Evolutionary conservation across 1,140 invertebrate genomes (phyloP).

Genomic region (Aphaenogaster floridana): DNA sequence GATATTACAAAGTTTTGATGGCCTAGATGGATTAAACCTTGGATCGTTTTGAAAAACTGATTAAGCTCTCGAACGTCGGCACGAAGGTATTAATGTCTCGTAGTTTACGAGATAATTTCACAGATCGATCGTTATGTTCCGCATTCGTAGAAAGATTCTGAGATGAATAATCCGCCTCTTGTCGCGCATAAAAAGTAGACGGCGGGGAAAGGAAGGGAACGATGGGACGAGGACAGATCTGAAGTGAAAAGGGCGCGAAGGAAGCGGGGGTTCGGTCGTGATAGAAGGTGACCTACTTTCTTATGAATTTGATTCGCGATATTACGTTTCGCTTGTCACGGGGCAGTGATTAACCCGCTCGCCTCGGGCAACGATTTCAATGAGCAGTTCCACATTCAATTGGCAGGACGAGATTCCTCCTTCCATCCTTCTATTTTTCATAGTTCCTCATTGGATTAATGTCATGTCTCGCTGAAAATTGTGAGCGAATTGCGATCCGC

Average conservation of each 20-base stretch:
- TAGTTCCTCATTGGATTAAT: constrained; percentile 62
- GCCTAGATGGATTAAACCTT: background rate
- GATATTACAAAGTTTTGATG: background rate
- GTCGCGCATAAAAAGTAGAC: constrained; percentile 74
- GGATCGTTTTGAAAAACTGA: background rate
- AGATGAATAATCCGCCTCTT: constrained; percentile 51
- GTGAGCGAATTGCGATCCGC: constrained; percentile 47
- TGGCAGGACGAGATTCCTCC: constrained; percentile 63
- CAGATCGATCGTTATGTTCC: constrained; percentile 80
- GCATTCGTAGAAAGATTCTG: constrained; percentile 75
- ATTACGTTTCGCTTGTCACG: constrained; percentile 78
- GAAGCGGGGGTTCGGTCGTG: constrained; percentile 60
- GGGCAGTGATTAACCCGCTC: constrained; percentile 73
- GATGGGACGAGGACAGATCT: constrained; percentile 47
- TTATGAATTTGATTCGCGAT: constrained; percentile 79
- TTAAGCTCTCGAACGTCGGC: constrained; percentile 32
- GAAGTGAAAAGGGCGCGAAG: constrained; percentile 73
- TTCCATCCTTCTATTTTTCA: constrained; percentile 40
- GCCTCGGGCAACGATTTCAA: constrained; percentile 63
- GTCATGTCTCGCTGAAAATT: constrained; percentile 47
- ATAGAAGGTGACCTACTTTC: constrained; percentile 77
- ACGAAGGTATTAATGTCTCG: constrained; percentile 64
- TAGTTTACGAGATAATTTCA: constrained; percentile 75
- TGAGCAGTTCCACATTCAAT: constrained; percentile 72
- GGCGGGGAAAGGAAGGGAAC: background rate